Percentiles rank a stretch among this genome's conserved stretches.
These are phyloP conservation scores for Cyanocitta stelleri DNA, from an alignment of 2,113 vertebrate genomes.

Conservation along the genomic window DNA sequence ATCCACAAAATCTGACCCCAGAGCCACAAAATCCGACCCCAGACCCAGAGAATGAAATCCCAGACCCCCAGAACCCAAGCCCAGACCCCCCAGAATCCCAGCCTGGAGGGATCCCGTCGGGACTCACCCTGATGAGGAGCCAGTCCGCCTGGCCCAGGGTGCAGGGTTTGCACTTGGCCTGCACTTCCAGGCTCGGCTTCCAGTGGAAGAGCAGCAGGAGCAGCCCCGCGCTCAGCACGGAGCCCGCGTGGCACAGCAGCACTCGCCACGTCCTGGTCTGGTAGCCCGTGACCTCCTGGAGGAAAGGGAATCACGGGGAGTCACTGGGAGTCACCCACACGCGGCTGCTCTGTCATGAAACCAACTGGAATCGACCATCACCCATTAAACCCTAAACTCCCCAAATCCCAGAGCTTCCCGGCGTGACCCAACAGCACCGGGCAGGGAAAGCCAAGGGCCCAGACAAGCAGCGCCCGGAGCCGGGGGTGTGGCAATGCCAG, in stretches of 20 bases:
- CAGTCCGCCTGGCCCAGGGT: neutral
- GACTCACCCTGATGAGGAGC: neutral
- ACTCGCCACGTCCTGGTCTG: neutral
- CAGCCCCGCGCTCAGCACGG: neutral
- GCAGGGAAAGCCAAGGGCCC: too few relatives aligned
- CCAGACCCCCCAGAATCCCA: too few relatives aligned
- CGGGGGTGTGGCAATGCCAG: fast-evolving
- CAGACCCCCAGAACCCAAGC: neutral
- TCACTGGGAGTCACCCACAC: neutral
- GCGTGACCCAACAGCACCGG: fast-evolving
- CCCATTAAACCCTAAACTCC: fast-evolving
- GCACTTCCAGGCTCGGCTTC: neutral
- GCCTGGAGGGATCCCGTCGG: too few relatives aligned
- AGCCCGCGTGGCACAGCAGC: neutral
- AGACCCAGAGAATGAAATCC: too few relatives aligned
- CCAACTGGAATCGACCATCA: fast-evolving
- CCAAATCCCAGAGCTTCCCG: neutral
- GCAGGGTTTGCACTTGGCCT: neutral
- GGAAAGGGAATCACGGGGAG: too few relatives aligned
- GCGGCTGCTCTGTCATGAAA: neutral
- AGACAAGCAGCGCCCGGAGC: neutral
- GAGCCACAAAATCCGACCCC: too few relatives aligned
- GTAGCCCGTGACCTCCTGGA: neutral
- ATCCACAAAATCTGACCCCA: too few relatives aligned
- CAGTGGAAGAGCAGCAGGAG: neutral